Evolutionary conservation across 2,888 invertebrate species (phyloP), one percentile per base, ranked within the genome.

Genomic region (Timema cristinae): DNA sequence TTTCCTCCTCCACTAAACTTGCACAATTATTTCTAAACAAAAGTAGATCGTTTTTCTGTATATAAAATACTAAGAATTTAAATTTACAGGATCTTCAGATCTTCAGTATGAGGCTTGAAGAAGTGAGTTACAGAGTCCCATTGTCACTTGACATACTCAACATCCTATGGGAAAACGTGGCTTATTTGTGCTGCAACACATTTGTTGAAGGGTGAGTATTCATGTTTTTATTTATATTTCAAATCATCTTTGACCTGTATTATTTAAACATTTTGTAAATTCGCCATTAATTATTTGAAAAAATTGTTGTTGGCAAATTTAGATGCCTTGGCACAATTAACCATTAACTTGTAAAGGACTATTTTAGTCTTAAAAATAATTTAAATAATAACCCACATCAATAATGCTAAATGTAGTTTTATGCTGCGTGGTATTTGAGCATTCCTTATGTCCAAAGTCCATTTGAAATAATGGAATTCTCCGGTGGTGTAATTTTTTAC

Each of bases 81-180:
- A 73, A 77, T 73, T 80, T 80, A 50, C 77, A 91, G 83, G 90
- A 90, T 79, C 85, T 92, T 47, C 92, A 93, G 83, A 87, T 90
- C 54, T 92, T 95, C 80, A 90, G 92, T 9, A 87, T 91, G 81
- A 88, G 92, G 70, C 82, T 97, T 66, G 91, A 91, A 72, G 91
- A 90, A 71, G 87, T 95, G 6, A 85, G 89, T 0, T 84, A 85
- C 49, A 87, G 88, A 77, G 87, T 95, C 13, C 88, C 91, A 0
- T 83, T 97, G 71, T 90, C 94, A 11, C 81, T 83, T 10, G 89
- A 90, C 72, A 90, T 92, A 0, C 83, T 87, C 68, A 86, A 87
- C 68, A 85, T 90, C 0, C 83, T 98, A 7, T 98, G 97, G 98
- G 90, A 93, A 78, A 92, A 92, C 81, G 89, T 94, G 67, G 91